Evolutionary conservation across 2,113 vertebrate species (phyloP).

Genomic region (Psophia crepitans): DNA sequence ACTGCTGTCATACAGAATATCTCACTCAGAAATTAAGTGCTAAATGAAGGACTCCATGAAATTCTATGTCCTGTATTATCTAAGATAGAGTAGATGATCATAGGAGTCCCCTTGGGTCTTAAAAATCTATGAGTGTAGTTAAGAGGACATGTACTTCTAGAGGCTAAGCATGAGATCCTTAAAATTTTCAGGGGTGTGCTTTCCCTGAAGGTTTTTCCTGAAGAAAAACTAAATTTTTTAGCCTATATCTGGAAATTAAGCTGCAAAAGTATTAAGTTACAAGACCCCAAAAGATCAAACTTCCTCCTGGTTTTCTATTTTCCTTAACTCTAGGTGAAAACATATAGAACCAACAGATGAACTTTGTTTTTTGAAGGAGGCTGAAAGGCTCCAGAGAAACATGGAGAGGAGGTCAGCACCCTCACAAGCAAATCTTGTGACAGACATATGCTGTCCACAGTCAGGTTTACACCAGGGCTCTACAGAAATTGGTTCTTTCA

Average conservation of each 20-base stretch:
- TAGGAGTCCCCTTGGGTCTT: neutral
- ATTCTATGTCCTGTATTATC: neutral
- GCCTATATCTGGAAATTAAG: neutral
- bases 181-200: neutral
- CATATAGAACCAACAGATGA: rapidly evolving
- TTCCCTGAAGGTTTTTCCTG: neutral
- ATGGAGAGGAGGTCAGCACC: neutral
- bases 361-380: neutral
- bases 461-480: neutral
- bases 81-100: neutral
- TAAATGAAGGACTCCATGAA: neutral
- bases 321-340: neutral
- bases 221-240: neutral
- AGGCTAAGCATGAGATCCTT: neutral
- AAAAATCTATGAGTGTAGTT: constrained; percentile 15
- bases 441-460: neutral
- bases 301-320: neutral
- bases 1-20: constrained; percentile 4
- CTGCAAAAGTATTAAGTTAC: neutral
- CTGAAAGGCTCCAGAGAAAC: neutral
- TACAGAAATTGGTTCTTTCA: neutral
- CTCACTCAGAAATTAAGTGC: constrained; percentile 7
- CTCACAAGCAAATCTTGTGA: neutral
- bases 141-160: neutral
- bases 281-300: neutral